Conservation (phyloP, 2,113 vertebrate genomes). For the Anas platyrhynchos region DNA sequence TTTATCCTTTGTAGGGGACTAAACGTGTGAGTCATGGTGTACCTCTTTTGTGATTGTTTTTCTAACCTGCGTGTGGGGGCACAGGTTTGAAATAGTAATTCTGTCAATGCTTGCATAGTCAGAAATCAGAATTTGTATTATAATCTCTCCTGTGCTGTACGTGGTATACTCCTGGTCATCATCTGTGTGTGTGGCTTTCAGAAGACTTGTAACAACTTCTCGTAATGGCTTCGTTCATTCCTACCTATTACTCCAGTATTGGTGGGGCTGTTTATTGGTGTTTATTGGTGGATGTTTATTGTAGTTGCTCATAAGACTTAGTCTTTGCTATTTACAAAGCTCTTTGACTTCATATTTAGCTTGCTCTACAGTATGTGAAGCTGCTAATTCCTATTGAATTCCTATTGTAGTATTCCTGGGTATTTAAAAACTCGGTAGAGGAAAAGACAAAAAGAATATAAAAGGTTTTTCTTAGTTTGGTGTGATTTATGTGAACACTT, state of each 20-base stretch:
- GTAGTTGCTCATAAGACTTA: neutral
- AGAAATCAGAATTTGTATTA: neutral
- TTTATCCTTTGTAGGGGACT: neutral
- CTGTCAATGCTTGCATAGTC: neutral
- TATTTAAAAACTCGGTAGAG: neutral
- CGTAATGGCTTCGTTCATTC: neutral
- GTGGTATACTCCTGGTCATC: neutral
- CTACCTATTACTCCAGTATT: neutral
- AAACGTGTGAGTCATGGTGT: neutral
- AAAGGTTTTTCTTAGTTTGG: neutral
- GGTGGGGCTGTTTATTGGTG: neutral
- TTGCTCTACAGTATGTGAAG: neutral
- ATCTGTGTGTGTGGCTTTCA: rapidly evolving
- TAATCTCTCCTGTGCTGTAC: neutral
- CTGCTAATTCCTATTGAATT: neutral
- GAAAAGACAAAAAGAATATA: neutral
- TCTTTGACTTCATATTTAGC: neutral
- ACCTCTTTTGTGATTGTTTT: neutral
- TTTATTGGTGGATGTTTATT: neutral
- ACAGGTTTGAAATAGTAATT: neutral
- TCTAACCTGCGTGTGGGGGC: neutral
- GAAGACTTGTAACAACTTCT: neutral
- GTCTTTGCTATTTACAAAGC: neutral
- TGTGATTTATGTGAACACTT: neutral
- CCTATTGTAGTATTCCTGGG: neutral